Percentiles rank a stretch among this genome's conserved stretches.
phyloP scores from a whole-genome alignment of 2,888 invertebrate species.

The Meta bourneti region DNA sequence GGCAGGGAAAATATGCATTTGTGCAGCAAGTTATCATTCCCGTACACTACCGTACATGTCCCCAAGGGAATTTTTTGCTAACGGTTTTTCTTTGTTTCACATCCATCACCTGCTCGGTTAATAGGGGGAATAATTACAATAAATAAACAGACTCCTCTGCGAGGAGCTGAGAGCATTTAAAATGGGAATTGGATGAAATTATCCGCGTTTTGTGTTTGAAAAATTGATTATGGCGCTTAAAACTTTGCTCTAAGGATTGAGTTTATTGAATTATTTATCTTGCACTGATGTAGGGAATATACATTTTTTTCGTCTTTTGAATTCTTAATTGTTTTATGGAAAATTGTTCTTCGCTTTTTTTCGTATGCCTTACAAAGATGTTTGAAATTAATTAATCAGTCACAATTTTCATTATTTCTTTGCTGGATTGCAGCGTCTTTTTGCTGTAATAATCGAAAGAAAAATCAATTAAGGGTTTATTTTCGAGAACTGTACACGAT shows the following conservation, averaged over 20 bases:
- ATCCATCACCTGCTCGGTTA: neutral
- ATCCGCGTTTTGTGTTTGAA: constrained; percentile 23
- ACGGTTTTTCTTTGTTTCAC: neutral
- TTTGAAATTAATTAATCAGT: constrained; percentile 63
- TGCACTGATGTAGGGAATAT: neutral
- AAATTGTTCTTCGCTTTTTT: constrained; percentile 13
- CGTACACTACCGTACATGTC: neutral
- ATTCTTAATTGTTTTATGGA: constrained; percentile 17
- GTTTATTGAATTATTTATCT: constrained; percentile 29
- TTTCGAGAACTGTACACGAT: neutral
- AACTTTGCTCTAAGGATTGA: constrained; percentile 14
- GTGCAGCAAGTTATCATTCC: constrained; percentile 26
- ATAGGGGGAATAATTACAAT: constrained; percentile 42
- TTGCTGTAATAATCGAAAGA: neutral
- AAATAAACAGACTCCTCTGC: constrained; percentile 22
- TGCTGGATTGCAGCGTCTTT: neutral
- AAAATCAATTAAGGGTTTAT: constrained; percentile 21
- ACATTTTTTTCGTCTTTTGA: neutral
- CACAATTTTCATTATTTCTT: constrained; percentile 27
- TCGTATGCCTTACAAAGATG: constrained; percentile 7
- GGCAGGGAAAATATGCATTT: constrained; percentile 46
- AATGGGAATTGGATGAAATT: constrained; percentile 19
- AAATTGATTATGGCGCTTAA: constrained; percentile 50
- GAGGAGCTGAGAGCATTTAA: constrained; percentile 21
- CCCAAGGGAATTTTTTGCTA: neutral